Conservation (phyloP, 2,113 vertebrate genomes). For the Parotia lawesii region DNA sequence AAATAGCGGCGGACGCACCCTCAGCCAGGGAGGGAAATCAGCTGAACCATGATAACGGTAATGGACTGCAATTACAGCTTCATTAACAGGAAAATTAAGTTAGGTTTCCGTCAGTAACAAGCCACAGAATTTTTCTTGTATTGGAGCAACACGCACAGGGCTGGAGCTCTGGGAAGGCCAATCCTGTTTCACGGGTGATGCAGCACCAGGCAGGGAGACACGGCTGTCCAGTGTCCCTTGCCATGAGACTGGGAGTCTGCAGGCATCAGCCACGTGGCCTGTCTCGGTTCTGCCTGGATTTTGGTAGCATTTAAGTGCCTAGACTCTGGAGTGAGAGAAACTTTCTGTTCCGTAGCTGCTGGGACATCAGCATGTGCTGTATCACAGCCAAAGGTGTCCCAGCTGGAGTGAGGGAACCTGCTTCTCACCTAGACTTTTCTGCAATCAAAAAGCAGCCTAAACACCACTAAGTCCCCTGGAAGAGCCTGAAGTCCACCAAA, state of each 20-base stretch:
- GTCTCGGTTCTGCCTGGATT: neutral
- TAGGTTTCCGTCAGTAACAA: neutral
- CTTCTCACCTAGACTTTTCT: neutral
- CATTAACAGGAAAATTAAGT: neutral
- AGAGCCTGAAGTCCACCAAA: neutral
- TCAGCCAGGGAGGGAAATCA: neutral
- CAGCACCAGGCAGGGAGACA: neutral
- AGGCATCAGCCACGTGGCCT: rapidly evolving
- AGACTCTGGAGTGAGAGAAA: neutral
- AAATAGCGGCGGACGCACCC: rapidly evolving
- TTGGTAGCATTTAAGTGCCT: neutral
- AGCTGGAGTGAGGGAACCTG: neutral
- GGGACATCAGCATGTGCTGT: rapidly evolving
- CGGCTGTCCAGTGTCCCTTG: neutral
- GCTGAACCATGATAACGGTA: neutral
- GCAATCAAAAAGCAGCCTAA: neutral
- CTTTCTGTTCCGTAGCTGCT: neutral
- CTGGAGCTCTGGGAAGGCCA: neutral
- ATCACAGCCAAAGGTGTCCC: rapidly evolving
- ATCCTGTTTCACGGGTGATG: rapidly evolving
- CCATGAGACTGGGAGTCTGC: neutral
- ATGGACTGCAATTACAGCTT: neutral
- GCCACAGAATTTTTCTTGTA: neutral
- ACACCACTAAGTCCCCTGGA: neutral
- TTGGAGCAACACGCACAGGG: neutral